These are phyloP conservation scores for Mechanitis messenoides DNA, from an alignment of 2,888 invertebrate species.

Conservation along the genomic window DNA sequence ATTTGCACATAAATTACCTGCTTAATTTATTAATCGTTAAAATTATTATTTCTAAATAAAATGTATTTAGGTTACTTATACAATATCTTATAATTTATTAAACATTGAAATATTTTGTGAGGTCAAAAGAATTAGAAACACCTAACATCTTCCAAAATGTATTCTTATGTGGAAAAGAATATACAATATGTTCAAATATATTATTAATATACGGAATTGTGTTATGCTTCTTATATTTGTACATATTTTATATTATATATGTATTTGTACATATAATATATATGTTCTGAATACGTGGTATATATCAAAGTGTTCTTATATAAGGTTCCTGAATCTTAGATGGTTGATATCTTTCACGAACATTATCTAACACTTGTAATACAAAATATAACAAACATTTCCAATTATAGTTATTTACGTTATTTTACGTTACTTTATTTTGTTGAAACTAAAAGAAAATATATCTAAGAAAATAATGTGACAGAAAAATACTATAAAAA, in stretches of 20 bases:
- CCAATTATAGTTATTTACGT: too few species aligned
- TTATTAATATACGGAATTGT: neutral
- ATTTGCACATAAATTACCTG: too few species aligned
- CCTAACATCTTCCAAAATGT: neutral
- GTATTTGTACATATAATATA: neutral
- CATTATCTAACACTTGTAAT: constrained; percentile 15
- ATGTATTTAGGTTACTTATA: too few species aligned
- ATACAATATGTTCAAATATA: too few species aligned
- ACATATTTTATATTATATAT: too few species aligned
- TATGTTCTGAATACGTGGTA: neutral
- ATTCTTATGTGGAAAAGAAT: too few species aligned
- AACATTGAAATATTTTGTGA: neutral
- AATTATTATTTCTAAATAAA: too few species aligned
- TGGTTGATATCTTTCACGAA: constrained; percentile 33
- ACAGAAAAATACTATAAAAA: too few species aligned
- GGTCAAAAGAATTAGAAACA: neutral
- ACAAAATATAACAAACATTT: neutral
- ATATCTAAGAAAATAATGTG: too few species aligned
- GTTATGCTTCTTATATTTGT: neutral
- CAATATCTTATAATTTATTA: neutral
- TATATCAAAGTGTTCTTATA: constrained; percentile 12
- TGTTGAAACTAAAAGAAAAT: too few species aligned
- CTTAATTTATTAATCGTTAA: too few species aligned
- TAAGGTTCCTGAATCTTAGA: constrained; percentile 24
- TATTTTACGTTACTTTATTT: too few species aligned